phyloP scores from a whole-genome alignment of 1,140 invertebrate genomes.

The Meloidogyne floridensis region DNA sequence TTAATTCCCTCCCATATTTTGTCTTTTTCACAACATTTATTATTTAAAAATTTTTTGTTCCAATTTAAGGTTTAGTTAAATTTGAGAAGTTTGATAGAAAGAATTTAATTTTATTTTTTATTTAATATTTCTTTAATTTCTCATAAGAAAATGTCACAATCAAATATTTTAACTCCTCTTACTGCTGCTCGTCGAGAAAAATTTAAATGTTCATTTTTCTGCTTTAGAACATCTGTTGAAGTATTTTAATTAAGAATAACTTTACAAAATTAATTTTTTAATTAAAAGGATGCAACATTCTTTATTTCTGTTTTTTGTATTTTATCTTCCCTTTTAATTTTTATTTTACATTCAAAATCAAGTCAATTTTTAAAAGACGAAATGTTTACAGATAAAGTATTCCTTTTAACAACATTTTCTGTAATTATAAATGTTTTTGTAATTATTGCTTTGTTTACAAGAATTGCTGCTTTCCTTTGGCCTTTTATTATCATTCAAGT shows the following conservation, averaged over 20 bases:
- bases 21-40: background rate
- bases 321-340: background rate
- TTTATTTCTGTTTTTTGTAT: background rate
- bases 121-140: too few relatives aligned
- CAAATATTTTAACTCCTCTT: background rate
- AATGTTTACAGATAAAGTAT: background rate
- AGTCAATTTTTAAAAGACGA: background rate
- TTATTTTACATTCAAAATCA: background rate
- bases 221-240: background rate
- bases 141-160: background rate
- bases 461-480: background rate
- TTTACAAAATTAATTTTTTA: background rate
- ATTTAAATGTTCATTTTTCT: background rate
- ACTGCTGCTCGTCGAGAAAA: background rate
- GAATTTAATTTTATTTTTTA: too few relatives aligned
- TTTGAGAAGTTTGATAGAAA: too few relatives aligned
- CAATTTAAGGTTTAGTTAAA: too few relatives aligned
- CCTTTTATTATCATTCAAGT: slow-evolving; percentile 1
- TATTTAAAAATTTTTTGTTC: too few relatives aligned
- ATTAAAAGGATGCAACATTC: background rate
- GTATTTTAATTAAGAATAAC: background rate
- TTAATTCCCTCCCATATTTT: background rate
- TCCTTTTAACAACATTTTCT: background rate
- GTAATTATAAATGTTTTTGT: slow-evolving; percentile 5
- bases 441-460: slow-evolving; percentile 9